Percentiles rank a stretch among this genome's conserved stretches.
Conservation (phyloP, 2,888 invertebrate genomes). For the Drosophila hamatofila region DNA sequence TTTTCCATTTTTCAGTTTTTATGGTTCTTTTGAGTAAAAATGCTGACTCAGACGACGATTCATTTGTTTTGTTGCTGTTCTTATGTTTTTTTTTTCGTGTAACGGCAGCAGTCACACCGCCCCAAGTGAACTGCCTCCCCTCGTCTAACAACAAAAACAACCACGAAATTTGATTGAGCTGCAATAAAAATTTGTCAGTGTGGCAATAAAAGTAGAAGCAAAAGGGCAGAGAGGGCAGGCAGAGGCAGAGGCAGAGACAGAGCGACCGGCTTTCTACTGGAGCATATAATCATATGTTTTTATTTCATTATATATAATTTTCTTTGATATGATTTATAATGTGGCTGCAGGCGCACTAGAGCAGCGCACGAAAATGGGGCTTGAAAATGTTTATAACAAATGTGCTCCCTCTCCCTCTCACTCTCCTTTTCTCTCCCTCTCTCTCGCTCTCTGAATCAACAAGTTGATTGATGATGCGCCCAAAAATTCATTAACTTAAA, state of each 20-base stretch:
- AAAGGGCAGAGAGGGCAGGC: slow-evolving; percentile 2
- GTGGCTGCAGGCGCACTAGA: slow-evolving; percentile 1
- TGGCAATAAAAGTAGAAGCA: slow-evolving; percentile 27
- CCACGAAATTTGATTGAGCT: slow-evolving; percentile 69
- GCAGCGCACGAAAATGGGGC: background rate
- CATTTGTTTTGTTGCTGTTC: slow-evolving; percentile 18
- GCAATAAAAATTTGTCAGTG: slow-evolving; percentile 75
- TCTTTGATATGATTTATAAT: slow-evolving; percentile 64
- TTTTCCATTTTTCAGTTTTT: slow-evolving; percentile 2
- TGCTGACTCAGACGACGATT: slow-evolving; percentile 45
- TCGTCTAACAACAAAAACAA: slow-evolving; percentile 5
- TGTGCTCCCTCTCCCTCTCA: slow-evolving; percentile 15
- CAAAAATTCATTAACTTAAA: slow-evolving; percentile 22
- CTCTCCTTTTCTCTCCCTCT: background rate
- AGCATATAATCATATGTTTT: slow-evolving; percentile 54
- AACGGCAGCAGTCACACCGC: slow-evolving; percentile 11
- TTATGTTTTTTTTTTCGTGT: slow-evolving; percentile 1
- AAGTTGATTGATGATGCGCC: slow-evolving; percentile 70
- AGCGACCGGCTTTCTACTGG: slow-evolving; percentile 21
- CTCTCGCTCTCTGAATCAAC: slow-evolving; percentile 51
- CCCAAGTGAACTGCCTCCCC: slow-evolving; percentile 12
- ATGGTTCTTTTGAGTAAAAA: slow-evolving; percentile 32
- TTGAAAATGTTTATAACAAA: slow-evolving; percentile 42
- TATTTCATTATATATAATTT: slow-evolving; percentile 24
- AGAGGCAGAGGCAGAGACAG: too few relatives aligned